A percentile compares a stretch with the other conserved stretches of the same genome.
Conservation (phyloP, 2,113 vertebrate species). For the Anarhynchus alexandrinus region DNA sequence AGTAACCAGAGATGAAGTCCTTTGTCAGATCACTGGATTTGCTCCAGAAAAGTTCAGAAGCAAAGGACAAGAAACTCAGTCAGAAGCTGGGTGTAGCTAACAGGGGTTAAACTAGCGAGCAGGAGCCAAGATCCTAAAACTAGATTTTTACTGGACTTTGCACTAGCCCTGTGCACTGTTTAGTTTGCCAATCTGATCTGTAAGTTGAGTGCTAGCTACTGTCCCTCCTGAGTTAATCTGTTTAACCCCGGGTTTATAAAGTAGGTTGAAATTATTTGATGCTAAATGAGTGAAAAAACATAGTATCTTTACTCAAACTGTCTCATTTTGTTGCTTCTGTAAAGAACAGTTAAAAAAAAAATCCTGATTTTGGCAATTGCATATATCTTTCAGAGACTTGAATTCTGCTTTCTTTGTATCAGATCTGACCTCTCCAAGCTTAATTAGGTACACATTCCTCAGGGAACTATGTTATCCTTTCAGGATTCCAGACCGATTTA, state of each 20-base stretch:
- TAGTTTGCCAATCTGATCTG: background rate
- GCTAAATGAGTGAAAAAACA: background rate
- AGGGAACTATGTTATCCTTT: background rate
- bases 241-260: background rate
- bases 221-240: background rate
- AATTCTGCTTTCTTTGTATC: background rate
- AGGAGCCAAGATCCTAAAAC: background rate
- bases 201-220: background rate
- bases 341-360: background rate
- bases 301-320: background rate
- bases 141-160: background rate
- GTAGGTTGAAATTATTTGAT: background rate
- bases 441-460: conserved; percentile 33
- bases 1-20: background rate
- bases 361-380: background rate
- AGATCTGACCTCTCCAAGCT: background rate
- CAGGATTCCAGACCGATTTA: background rate
- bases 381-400: background rate
- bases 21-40: background rate
- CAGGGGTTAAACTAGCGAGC: background rate
- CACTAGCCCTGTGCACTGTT: background rate
- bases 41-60: background rate
- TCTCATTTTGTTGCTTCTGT: background rate
- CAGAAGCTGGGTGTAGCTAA: background rate
- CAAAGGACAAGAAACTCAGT: background rate